Evolutionary conservation across 2,888 invertebrate species (phyloP).

Genomic region (Augochlorella aurata): DNA sequence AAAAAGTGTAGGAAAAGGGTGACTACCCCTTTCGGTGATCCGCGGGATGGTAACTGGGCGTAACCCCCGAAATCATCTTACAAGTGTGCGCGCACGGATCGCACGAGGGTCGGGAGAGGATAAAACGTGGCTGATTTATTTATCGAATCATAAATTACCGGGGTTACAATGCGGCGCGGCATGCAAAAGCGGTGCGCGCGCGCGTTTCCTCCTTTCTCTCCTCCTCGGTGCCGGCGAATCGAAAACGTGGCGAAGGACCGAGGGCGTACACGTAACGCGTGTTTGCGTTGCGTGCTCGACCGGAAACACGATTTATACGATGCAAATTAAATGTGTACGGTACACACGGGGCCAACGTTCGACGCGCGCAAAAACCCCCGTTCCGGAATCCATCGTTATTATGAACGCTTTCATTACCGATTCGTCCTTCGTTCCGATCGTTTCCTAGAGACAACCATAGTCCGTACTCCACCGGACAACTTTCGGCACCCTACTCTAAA

Average conservation of each 20-base stretch:
- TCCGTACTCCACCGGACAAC: no score
- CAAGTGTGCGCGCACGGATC: conserved; percentile 68
- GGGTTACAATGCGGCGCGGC: conserved; percentile 72
- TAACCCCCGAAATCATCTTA: conserved; percentile 72
- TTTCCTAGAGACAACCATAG: neutral
- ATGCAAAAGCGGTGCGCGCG: conserved; percentile 56
- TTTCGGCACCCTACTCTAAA: no score
- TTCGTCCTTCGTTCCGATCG: neutral
- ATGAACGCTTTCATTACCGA: conserved; percentile 34
- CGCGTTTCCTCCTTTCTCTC: conserved; percentile 43
- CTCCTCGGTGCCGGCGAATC: conserved; percentile 39
- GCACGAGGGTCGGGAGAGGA: conserved; percentile 23
- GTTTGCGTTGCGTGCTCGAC: conserved; percentile 80
- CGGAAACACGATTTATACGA: conserved; percentile 80
- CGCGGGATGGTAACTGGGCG: conserved; percentile 65
- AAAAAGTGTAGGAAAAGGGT: conserved; percentile 31
- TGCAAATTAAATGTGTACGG: conserved; percentile 78
- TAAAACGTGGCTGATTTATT: conserved; percentile 76
- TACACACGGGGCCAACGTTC: conserved; percentile 45
- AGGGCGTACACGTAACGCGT: conserved; percentile 76
- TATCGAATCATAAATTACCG: conserved; percentile 79
- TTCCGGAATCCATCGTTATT: conserved; percentile 44
- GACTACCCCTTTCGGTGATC: conserved; percentile 49
- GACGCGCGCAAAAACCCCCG: conserved; percentile 24
- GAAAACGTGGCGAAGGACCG: conserved; percentile 60